These are phyloP conservation scores for Chironex yamaguchii DNA, from an alignment of 30 jellyfish, hydroid and myxozoan species.

Conservation along the genomic window DNA sequence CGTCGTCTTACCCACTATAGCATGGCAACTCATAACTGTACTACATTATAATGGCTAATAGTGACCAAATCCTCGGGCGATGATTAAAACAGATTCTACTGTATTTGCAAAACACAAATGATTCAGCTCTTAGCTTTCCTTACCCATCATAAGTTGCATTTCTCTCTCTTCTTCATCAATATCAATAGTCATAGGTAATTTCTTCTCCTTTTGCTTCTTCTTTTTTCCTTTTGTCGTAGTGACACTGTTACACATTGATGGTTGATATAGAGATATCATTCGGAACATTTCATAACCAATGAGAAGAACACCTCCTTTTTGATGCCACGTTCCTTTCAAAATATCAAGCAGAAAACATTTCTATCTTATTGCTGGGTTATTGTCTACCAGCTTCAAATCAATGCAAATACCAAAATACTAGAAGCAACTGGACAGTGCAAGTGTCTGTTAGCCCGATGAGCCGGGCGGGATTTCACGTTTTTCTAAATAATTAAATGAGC, in stretches of 20 bases:
- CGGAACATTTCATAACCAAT: slow-evolving; percentile 97
- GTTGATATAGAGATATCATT: slow-evolving; percentile 72
- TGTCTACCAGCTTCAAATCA: background rate
- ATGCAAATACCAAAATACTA: no score
- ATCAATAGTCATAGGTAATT: slow-evolving; percentile 62
- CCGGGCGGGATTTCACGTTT: no score
- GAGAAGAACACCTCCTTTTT: slow-evolving; percentile 88
- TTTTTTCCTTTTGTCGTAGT: slow-evolving; percentile 70
- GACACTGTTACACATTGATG: slow-evolving; percentile 73
- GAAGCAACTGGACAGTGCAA: no score
- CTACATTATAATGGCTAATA: no score
- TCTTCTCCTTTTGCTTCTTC: slow-evolving; percentile 68
- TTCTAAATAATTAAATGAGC: no score
- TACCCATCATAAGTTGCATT: slow-evolving; percentile 71
- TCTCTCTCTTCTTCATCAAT: slow-evolving; percentile 84
- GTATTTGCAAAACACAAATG: background rate
- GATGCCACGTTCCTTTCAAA: slow-evolving; percentile 70
- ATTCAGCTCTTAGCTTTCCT: background rate
- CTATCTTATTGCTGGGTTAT: no score
- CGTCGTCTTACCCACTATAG: no score
- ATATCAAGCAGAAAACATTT: no score
- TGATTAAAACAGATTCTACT: no score
- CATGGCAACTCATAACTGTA: no score
- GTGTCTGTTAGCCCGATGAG: no score
- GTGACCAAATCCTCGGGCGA: no score